A percentile compares a stretch with the other conserved stretches of the same genome.
These are phyloP conservation scores for Mormyrops attenuatus DNA, from an alignment of 2,797 vertebrate species.

Conservation along the genomic window DNA sequence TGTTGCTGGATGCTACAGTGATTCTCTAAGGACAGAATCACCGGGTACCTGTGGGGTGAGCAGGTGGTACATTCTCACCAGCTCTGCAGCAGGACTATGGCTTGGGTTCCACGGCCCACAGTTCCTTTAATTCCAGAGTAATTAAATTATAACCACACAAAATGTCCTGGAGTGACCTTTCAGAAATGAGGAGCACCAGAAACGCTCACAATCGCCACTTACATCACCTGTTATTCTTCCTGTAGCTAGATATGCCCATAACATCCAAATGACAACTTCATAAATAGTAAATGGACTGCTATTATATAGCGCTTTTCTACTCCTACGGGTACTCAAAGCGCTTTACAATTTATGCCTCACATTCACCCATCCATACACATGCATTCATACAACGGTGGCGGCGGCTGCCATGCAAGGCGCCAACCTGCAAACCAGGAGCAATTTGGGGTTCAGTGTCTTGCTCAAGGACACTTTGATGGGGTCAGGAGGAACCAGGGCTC, in stretches of 20 bases:
- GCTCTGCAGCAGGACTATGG: not conserved
- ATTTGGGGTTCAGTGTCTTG: too few relatives aligned
- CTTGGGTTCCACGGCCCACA: not conserved
- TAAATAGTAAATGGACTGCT: too few relatives aligned
- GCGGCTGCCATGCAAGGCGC: too few relatives aligned
- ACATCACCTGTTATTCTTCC: not conserved
- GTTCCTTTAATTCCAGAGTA: not conserved
- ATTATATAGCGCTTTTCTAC: too few relatives aligned
- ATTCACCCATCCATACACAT: too few relatives aligned
- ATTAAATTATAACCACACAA: not conserved
- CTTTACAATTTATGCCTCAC: too few relatives aligned
- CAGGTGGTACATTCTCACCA: not conserved
- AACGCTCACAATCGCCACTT: not conserved
- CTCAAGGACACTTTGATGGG: too few relatives aligned
- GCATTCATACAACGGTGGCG: too few relatives aligned
- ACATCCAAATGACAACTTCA: not conserved
- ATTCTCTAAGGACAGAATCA: constrained; percentile 94
- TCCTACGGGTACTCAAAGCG: too few relatives aligned
- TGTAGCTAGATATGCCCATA: not conserved
- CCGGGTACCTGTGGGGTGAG: constrained; percentile 70
- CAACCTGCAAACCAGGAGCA: too few relatives aligned
- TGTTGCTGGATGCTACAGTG: constrained; percentile 95
- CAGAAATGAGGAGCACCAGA: not conserved
- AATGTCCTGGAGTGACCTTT: not conserved
- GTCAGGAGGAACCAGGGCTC: too few relatives aligned